phyloP scores from a whole-genome alignment of 2,113 vertebrate genomes.

The Amphiprion ocellaris region DNA sequence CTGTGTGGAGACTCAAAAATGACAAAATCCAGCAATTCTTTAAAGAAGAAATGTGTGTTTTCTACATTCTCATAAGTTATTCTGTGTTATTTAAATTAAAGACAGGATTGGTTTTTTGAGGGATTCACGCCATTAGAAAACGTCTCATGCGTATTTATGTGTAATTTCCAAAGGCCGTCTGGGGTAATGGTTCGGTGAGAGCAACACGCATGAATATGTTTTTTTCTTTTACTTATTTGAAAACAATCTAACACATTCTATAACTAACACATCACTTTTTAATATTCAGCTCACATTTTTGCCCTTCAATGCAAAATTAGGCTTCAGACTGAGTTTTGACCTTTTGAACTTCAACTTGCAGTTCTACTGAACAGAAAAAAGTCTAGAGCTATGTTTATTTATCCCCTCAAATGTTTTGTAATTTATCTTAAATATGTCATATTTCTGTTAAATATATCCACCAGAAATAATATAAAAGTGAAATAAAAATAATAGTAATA shows the following conservation, averaged over 20 bases:
- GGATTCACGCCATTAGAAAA: background rate
- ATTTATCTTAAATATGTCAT: background rate
- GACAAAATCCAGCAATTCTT: constrained; percentile 33
- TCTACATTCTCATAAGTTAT: no score
- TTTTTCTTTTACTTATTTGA: background rate
- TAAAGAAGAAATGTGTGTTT: background rate
- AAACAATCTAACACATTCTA: background rate
- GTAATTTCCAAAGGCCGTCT: constrained; percentile 30
- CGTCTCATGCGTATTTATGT: background rate
- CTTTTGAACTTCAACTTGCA: constrained; percentile 15
- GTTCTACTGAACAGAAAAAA: background rate
- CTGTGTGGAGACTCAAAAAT: constrained; percentile 37
- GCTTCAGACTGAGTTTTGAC: constrained; percentile 22
- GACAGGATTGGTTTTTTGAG: background rate
- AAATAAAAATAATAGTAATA: background rate
- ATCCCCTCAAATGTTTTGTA: background rate
- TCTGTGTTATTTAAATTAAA: background rate
- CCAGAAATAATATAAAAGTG: background rate
- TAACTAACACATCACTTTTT: background rate
- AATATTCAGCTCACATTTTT: background rate
- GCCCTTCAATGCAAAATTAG: background rate
- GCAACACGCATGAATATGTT: background rate
- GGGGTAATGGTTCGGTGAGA: background rate
- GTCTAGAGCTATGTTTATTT: background rate
- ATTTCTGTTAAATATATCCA: background rate